Evolutionary conservation across 2,113 vertebrate genomes (phyloP).

Genomic region (Myotis yumanensis): DNA sequence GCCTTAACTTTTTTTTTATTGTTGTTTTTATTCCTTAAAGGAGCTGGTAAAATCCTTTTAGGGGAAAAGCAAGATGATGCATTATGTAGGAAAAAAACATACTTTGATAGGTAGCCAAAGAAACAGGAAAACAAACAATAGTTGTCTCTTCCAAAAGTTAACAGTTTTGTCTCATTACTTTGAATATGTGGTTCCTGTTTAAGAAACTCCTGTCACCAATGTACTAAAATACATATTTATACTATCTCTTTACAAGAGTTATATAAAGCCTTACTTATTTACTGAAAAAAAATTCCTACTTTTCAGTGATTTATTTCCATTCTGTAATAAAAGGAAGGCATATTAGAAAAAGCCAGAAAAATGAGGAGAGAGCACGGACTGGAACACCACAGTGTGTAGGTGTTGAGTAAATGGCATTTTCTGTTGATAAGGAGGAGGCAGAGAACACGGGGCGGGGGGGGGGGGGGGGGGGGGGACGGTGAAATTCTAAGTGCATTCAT

Average conservation of each 20-base stretch:
- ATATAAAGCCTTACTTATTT: slow-evolving; percentile 69
- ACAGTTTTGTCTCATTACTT: slow-evolving; percentile 67
- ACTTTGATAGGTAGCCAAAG: slow-evolving; percentile 31
- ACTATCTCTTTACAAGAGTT: slow-evolving; percentile 64
- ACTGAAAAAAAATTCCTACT: slow-evolving; percentile 66
- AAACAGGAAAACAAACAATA: slow-evolving; percentile 61
- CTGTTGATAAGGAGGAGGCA: slow-evolving; percentile 7
- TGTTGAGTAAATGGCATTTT: slow-evolving; percentile 46
- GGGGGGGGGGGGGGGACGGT: neutral
- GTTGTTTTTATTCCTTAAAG: slow-evolving; percentile 29
- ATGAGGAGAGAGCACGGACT: slow-evolving; percentile 20
- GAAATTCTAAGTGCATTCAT: slow-evolving; percentile 5
- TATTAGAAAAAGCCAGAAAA: slow-evolving; percentile 66
- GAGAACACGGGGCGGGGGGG: neutral
- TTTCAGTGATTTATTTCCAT: slow-evolving; percentile 68
- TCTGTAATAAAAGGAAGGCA: slow-evolving; percentile 50
- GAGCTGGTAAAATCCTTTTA: slow-evolving; percentile 17
- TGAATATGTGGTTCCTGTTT: slow-evolving; percentile 63
- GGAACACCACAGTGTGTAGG: neutral
- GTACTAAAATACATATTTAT: slow-evolving; percentile 70
- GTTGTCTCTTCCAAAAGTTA: slow-evolving; percentile 54
- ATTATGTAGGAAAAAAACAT: neutral
- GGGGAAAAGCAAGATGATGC: slow-evolving; percentile 10
- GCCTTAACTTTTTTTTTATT: neutral
- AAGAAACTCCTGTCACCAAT: slow-evolving; percentile 57